A percentile compares a stretch with the other conserved stretches of the same genome.
phyloP scores from a whole-genome alignment of 2,888 invertebrate genomes.

The Eilema depressum region DNA sequence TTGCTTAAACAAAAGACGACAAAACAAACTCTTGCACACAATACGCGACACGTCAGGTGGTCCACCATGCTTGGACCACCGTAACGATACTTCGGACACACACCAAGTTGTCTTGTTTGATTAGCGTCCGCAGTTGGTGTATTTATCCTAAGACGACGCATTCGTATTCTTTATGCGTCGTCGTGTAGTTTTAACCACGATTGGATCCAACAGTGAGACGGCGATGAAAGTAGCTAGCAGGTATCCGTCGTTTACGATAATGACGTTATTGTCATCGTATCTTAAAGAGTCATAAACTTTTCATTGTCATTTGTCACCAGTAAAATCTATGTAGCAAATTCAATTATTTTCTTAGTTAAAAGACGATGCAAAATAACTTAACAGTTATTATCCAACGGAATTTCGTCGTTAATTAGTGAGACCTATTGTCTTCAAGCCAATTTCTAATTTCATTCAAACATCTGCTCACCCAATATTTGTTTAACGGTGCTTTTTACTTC shows the following conservation, averaged over 20 bases:
- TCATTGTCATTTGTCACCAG: neutral
- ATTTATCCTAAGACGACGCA: constrained; percentile 66
- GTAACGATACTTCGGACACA: constrained; percentile 66
- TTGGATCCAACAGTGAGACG: neutral
- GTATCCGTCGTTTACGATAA: neutral
- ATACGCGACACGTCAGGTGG: constrained; percentile 70
- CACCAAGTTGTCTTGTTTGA: constrained; percentile 72
- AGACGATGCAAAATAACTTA: neutral
- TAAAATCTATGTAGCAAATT: neutral
- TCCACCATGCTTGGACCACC: constrained; percentile 72
- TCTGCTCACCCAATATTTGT: constrained; percentile 47
- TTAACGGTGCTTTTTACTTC: constrained; percentile 46
- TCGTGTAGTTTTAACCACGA: constrained; percentile 10
- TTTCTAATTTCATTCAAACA: constrained; percentile 52
- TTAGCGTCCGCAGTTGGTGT: constrained; percentile 67
- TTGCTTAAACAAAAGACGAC: constrained; percentile 74
- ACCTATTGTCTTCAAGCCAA: constrained; percentile 37
- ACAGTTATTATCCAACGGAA: neutral
- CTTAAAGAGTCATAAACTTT: neutral
- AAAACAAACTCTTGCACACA: constrained; percentile 56
- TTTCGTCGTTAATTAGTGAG: constrained; percentile 34
- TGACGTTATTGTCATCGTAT: neutral
- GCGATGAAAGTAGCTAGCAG: neutral
- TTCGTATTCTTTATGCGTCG: constrained; percentile 31
- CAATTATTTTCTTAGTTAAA: neutral